Evolutionary conservation across 2,113 vertebrate species (phyloP).

Genomic region (Poeciliopsis prolifica): DNA sequence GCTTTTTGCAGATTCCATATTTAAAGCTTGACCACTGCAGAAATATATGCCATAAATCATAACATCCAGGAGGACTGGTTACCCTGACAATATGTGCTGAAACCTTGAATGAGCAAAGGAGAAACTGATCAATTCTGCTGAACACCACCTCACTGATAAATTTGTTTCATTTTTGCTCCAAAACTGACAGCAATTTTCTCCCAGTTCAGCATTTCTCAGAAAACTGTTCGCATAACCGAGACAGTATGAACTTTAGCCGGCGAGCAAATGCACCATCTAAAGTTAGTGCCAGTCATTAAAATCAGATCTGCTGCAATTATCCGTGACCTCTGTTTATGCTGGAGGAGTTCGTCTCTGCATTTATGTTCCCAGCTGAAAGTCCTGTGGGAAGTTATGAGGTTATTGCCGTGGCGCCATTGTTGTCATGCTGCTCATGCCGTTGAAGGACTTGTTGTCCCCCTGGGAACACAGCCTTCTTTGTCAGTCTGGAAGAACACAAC

Average conservation of each 20-base stretch:
- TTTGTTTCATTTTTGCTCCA: not conserved
- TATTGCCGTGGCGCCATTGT: constrained; percentile 46
- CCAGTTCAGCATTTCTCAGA: not conserved
- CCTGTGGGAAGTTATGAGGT: constrained; percentile 29
- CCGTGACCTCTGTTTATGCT: not conserved
- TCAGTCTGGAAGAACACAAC: constrained; percentile 25
- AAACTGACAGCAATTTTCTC: not conserved
- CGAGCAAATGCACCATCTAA: not conserved
- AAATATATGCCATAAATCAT: not conserved
- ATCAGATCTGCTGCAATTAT: constrained; percentile 7
- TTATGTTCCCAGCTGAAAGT: constrained; percentile 32
- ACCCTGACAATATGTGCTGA: not conserved
- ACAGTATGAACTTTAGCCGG: not conserved
- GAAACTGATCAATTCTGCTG: not conserved
- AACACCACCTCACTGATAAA: not conserved
- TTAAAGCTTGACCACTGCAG: not conserved
- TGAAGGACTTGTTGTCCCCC: constrained; percentile 40
- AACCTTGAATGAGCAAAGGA: not conserved
- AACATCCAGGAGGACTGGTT: too few relatives aligned
- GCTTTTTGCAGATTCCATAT: not conserved
- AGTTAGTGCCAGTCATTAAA: constrained; percentile 5
- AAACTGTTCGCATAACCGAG: not conserved
- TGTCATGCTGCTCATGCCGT: constrained; percentile 53
- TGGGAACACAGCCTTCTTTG: constrained; percentile 48
- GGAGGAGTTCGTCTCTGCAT: constrained; percentile 1